Evolutionary conservation across 2,113 vertebrate genomes (phyloP), one percentile per base, ranked within the genome.

Genomic region (Dendrocopos noguchii): DNA sequence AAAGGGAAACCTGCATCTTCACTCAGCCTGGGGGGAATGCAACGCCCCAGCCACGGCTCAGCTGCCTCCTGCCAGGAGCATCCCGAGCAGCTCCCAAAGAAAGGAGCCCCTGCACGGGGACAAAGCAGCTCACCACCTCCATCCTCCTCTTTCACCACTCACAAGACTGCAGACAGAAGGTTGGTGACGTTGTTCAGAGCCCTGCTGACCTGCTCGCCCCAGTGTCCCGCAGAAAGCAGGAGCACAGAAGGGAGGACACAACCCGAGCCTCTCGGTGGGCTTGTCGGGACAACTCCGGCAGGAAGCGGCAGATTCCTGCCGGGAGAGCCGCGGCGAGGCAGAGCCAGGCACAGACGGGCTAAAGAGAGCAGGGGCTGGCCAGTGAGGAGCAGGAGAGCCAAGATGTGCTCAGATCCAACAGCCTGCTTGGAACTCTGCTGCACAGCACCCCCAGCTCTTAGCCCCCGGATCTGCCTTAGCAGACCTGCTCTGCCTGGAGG

Each of bases 21-120:
- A 46, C 79, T 92, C 42, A 59, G 1, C 25, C 64, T 34, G 64
- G 25, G 34, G 42, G 50, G 80, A 90, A 84, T 29, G 44, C 80
- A 77, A 59, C 33, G 53, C 53, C 61, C 90, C 82, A 73, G 34
- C 85, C 80, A 56, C 42, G 71, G 80, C 92, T 84, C 95, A 91
- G 64, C 28, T 83, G 90, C 76, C 55, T 84, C 65, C 57, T 91
- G 88, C 94, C 46, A 82, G 67, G 64, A 92, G 94, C 71, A 47
- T 9, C 75, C 39, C 81, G 53, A 68, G 77, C 33, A 31, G 63
- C 55, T 81, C 95, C 83, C 80, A 93, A 94, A 95, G 76, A 75
- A 44, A 72, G 44, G 59, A 84, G 93, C 33, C 93, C 61, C 24
- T 29, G 50, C 64, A 9, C 4, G 73, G 6, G 82, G 86, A 83